Percentiles rank a stretch among this genome's conserved stretches.
Conservation (phyloP, 2,797 vertebrate genomes). For the Apogon hyalosoma region DNA sequence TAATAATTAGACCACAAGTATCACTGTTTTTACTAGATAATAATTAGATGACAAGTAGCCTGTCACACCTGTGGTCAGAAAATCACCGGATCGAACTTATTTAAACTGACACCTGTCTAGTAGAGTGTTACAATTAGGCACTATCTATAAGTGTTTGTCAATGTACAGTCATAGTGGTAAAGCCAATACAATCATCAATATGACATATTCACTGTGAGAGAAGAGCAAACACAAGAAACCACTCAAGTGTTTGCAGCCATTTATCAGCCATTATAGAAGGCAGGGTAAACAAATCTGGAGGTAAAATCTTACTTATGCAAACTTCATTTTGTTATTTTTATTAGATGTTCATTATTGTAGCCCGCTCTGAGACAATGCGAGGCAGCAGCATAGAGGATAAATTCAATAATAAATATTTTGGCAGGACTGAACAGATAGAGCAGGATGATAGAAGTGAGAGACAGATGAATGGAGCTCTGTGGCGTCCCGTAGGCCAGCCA, state of each 20-base stretch:
- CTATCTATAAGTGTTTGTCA: conserved; percentile 6
- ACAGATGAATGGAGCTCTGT: conserved; percentile 57
- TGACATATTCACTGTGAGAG: background rate
- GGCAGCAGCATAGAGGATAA: conserved; percentile 20
- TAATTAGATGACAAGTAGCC: too few relatives aligned
- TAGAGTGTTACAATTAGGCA: conserved; percentile 13
- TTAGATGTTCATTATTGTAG: background rate
- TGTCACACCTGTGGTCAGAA: too few relatives aligned
- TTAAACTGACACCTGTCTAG: too few relatives aligned
- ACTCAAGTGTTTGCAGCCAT: background rate
- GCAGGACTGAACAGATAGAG: conserved; percentile 53
- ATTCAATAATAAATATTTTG: conserved; percentile 57
- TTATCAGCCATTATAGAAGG: background rate
- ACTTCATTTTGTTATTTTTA: too few relatives aligned
- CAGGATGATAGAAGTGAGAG: conserved; percentile 56
- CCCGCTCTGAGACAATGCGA: conserved; percentile 6
- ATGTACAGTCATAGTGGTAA: background rate
- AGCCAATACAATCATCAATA: background rate
- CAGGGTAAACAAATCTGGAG: too few relatives aligned
- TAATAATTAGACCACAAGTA: too few relatives aligned
- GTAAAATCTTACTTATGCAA: too few relatives aligned
- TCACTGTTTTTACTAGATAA: too few relatives aligned
- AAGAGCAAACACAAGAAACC: background rate
- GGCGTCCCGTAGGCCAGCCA: conserved; percentile 59
- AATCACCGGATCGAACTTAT: too few relatives aligned